Evolutionary conservation across 2,888 invertebrate genomes (phyloP).

Genomic region (Dolichopus griseipennis): DNA sequence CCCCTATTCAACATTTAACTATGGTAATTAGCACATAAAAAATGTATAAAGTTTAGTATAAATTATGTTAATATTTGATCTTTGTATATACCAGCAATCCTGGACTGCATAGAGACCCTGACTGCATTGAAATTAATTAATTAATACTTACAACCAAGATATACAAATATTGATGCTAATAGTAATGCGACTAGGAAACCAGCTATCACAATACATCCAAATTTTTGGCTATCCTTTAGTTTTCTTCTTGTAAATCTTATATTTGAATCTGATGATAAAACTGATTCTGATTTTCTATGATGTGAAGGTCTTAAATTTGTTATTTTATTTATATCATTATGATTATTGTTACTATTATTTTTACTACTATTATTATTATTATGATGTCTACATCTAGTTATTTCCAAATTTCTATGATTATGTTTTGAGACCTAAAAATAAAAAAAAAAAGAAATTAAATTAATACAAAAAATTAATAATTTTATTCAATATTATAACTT

Average conservation of each 20-base stretch:
- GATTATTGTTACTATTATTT: background rate
- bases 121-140: too few species aligned
- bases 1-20: too few species aligned
- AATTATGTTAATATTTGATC: too few species aligned
- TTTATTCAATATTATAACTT: too few species aligned
- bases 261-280: conserved; percentile 78
- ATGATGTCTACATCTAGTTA: conserved; percentile 8
- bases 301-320: conserved; percentile 16
- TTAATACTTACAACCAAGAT: conserved; percentile 52
- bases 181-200: conserved; percentile 72
- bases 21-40: too few species aligned
- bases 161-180: conserved; percentile 56
- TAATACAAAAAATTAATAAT: too few species aligned
- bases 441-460: background rate
- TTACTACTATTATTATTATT: background rate
- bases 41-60: too few species aligned
- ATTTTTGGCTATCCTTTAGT: conserved; percentile 73
- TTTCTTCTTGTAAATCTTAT: conserved; percentile 80
- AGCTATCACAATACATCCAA: conserved; percentile 79
- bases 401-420: conserved; percentile 11
- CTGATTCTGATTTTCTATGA: conserved; percentile 58
- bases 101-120: too few species aligned
- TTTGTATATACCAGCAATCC: too few species aligned
- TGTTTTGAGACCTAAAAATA: conserved; percentile 5
- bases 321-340: conserved; percentile 1